Percentiles rank a stretch among this genome's conserved stretches.
Conservation (phyloP, 1,140 invertebrate genomes). For the Nixonia krombeini region DNA sequence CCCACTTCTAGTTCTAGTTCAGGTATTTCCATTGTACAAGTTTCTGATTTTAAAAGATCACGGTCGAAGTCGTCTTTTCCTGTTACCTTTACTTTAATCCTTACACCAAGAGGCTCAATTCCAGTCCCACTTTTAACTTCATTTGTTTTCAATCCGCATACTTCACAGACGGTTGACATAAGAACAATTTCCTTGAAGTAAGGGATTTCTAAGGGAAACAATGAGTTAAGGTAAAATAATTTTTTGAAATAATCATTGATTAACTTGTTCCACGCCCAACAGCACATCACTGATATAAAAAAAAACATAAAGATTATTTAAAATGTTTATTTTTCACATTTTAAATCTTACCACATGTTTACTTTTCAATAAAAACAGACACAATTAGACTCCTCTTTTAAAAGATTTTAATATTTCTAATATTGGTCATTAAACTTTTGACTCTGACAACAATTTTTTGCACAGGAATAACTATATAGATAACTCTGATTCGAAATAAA, state of each 20-base stretch:
- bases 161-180: conserved; percentile 95
- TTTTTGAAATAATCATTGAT: too few relatives aligned
- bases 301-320: too few relatives aligned
- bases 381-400: too few relatives aligned
- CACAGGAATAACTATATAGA: too few relatives aligned
- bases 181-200: conserved; percentile 98
- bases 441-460: too few relatives aligned
- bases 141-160: conserved; percentile 91
- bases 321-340: too few relatives aligned
- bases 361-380: too few relatives aligned
- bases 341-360: too few relatives aligned
- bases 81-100: conserved; percentile 83
- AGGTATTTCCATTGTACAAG: conserved; percentile 88
- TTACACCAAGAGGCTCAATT: conserved; percentile 87
- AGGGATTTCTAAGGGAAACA: conserved; percentile 87
- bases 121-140: conserved; percentile 96
- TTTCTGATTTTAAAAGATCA: conserved; percentile 97
- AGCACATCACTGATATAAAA: conserved; percentile 2
- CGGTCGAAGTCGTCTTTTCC: conserved; percentile 86
- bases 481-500: too few relatives aligned
- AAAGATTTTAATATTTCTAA: too few relatives aligned
- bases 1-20: conserved; percentile 92
- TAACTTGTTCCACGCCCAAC: not conserved
- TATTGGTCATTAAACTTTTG: too few relatives aligned
- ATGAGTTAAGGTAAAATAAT: conserved; percentile 50